Evolutionary conservation across 1,140 invertebrate genomes (phyloP).

Genomic region (Venustaconcha ellipsiformis): DNA sequence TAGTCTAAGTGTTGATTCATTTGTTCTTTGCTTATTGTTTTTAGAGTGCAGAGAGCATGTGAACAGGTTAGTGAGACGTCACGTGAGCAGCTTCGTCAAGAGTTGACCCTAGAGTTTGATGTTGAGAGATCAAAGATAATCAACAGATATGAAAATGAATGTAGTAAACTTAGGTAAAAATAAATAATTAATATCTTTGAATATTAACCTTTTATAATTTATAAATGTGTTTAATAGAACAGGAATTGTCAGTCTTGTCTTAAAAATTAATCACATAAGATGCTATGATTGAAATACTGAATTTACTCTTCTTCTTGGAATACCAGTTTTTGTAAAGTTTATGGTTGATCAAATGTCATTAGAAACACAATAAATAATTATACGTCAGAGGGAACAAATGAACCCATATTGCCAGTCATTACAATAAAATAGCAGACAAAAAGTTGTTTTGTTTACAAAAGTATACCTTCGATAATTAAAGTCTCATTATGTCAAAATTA

Average conservation of each 20-base stretch:
- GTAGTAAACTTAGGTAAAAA: constrained; percentile 39
- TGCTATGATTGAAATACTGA: too few relatives aligned
- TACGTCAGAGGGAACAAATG: too few relatives aligned
- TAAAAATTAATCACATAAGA: neutral
- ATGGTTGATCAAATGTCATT: too few relatives aligned
- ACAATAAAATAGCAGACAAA: too few relatives aligned
- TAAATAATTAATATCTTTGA: neutral
- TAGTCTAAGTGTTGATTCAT: too few relatives aligned
- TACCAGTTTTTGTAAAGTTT: too few relatives aligned
- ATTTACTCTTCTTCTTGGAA: too few relatives aligned
- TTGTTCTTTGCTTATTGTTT: constrained; percentile 3
- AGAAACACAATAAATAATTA: too few relatives aligned
- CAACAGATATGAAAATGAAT: constrained; percentile 47
- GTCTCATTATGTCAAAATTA: too few relatives aligned
- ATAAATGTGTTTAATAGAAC: neutral
- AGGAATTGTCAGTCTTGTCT: neutral
- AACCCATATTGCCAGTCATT: too few relatives aligned
- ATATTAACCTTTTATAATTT: neutral
- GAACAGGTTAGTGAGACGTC: constrained; percentile 46
- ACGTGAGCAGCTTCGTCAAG: constrained; percentile 32
- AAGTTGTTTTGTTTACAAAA: too few relatives aligned
- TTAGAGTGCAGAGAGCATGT: constrained; percentile 40
- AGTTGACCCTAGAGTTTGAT: constrained; percentile 35
- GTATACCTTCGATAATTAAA: too few relatives aligned
- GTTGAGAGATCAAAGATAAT: constrained; percentile 40